Evolutionary conservation across 2,888 invertebrate species (phyloP).

Genomic region (Pogonocherus hispidulus): DNA sequence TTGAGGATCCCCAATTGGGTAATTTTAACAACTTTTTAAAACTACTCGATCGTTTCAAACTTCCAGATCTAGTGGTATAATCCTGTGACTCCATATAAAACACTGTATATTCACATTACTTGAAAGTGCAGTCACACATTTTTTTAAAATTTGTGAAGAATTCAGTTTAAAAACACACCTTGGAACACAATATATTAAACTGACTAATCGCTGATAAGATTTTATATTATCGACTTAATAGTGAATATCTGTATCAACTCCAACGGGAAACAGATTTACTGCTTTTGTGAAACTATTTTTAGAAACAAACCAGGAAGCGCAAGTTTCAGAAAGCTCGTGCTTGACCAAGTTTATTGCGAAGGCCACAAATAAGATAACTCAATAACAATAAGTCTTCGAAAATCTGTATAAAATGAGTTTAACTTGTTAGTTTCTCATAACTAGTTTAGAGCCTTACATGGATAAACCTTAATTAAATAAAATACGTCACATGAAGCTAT

Average conservation of each 20-base stretch:
- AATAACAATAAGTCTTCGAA: slow-evolving; percentile 37
- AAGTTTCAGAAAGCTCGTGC: slow-evolving; percentile 25
- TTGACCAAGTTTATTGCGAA: slow-evolving; percentile 34
- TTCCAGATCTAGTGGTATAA: slow-evolving; percentile 66
- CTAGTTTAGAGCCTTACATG: slow-evolving; percentile 27
- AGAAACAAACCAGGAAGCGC: slow-evolving; percentile 44
- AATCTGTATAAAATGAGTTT: slow-evolving; percentile 26
- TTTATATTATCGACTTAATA: slow-evolving; percentile 29
- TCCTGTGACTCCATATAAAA: slow-evolving; percentile 62
- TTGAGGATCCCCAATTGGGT: slow-evolving; percentile 68
- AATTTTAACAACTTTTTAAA: slow-evolving; percentile 72
- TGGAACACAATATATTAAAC: background rate
- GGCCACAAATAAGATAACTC: slow-evolving; percentile 31
- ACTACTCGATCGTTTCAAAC: slow-evolving; percentile 71
- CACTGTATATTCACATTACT: slow-evolving; percentile 35
- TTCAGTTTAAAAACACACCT: slow-evolving; percentile 13
- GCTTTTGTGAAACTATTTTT: slow-evolving; percentile 40
- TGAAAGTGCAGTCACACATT: slow-evolving; percentile 20
- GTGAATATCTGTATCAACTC: slow-evolving; percentile 13
- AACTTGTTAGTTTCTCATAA: slow-evolving; percentile 3
- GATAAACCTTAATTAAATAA: slow-evolving; percentile 51
- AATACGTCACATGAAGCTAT: slow-evolving; percentile 49
- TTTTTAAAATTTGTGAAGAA: slow-evolving; percentile 23
- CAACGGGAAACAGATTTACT: slow-evolving; percentile 34
- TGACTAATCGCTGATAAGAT: slow-evolving; percentile 44